Evolutionary conservation across 2,797 vertebrate genomes (phyloP).

Genomic region (Fistularia tabacaria): DNA sequence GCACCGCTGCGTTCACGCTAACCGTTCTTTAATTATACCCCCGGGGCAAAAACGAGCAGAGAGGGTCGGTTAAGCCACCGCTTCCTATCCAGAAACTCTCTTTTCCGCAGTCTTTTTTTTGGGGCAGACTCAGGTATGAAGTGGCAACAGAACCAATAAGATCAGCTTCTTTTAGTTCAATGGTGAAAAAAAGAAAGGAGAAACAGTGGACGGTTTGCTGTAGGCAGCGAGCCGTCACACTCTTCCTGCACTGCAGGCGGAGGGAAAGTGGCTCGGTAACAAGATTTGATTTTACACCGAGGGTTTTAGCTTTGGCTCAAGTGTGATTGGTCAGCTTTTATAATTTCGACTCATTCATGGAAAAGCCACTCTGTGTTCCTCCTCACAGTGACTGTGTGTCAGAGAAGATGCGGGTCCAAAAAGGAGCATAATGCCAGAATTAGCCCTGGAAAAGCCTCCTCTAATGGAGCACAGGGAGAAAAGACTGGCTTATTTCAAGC

Average conservation of each 20-base stretch:
- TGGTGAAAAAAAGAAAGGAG: constrained; percentile 31
- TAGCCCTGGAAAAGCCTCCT: constrained; percentile 61
- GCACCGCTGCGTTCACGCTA: constrained; percentile 39
- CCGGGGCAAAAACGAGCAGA: constrained; percentile 27
- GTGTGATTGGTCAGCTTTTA: constrained; percentile 57
- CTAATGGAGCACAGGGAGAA: constrained; percentile 52
- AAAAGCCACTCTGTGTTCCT: constrained; percentile 52
- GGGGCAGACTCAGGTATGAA: too few relatives aligned
- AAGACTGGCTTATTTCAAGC: constrained; percentile 83
- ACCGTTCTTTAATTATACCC: constrained; percentile 46
- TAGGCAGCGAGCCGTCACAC: constrained; percentile 48
- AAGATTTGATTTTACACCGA: constrained; percentile 59
- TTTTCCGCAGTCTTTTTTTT: constrained; percentile 24
- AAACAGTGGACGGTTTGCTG: constrained; percentile 35
- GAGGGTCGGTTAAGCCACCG: constrained; percentile 34
- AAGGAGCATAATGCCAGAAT: constrained; percentile 58
- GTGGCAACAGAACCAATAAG: too few relatives aligned
- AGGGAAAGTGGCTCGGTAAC: constrained; percentile 44
- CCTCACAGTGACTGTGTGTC: constrained; percentile 39
- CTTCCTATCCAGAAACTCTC: too few relatives aligned
- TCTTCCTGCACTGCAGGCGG: constrained; percentile 25
- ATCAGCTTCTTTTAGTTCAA: too few relatives aligned
- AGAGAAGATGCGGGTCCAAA: constrained; percentile 40
- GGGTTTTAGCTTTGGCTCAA: constrained; percentile 50
- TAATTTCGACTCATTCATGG: constrained; percentile 61